Percentiles rank a stretch among this genome's conserved stretches.
phyloP scores from a whole-genome alignment of 2,888 invertebrate species.

The Pyralis farinalis region DNA sequence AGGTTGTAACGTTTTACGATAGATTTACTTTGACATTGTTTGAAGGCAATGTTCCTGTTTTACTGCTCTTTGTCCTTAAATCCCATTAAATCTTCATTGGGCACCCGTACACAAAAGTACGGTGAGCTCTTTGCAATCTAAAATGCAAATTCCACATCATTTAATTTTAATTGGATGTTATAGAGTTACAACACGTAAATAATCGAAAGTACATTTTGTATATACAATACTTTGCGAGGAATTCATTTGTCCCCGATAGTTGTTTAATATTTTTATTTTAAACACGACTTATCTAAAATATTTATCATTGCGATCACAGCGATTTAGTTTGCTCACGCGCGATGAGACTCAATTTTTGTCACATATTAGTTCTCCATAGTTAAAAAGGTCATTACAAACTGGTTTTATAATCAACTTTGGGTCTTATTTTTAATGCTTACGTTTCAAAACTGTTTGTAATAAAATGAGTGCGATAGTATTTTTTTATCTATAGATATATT shows the following conservation, averaged over 20 bases:
- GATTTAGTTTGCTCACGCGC: constrained; percentile 22
- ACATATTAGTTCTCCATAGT: constrained; percentile 19
- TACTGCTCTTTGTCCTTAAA: constrained; percentile 50
- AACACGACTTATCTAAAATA: constrained; percentile 17
- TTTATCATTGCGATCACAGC: constrained; percentile 16
- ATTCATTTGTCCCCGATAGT: constrained; percentile 50
- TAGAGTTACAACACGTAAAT: background rate
- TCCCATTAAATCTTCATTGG: constrained; percentile 44
- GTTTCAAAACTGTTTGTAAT: constrained; percentile 17
- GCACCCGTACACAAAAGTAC: constrained; percentile 29
- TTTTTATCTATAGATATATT: constrained; percentile 40
- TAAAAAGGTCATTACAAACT: constrained; percentile 5
- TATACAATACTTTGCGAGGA: constrained; percentile 27
- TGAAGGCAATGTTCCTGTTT: constrained; percentile 55
- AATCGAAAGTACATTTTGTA: constrained; percentile 26
- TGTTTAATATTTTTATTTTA: constrained; percentile 16
- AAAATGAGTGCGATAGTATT: constrained; percentile 22
- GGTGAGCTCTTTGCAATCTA: constrained; percentile 10
- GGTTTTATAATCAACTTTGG: background rate
- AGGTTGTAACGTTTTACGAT: constrained; percentile 27
- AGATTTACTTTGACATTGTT: constrained; percentile 62
- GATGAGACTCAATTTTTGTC: constrained; percentile 26
- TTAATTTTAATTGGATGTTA: constrained; percentile 35
- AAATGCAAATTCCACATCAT: constrained; percentile 31
- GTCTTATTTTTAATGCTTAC: constrained; percentile 7